These are phyloP conservation scores for Tokudaia tokunoshimensis DNA, from an alignment of 2,797 vertebrate genomes.

Conservation along the genomic window DNA sequence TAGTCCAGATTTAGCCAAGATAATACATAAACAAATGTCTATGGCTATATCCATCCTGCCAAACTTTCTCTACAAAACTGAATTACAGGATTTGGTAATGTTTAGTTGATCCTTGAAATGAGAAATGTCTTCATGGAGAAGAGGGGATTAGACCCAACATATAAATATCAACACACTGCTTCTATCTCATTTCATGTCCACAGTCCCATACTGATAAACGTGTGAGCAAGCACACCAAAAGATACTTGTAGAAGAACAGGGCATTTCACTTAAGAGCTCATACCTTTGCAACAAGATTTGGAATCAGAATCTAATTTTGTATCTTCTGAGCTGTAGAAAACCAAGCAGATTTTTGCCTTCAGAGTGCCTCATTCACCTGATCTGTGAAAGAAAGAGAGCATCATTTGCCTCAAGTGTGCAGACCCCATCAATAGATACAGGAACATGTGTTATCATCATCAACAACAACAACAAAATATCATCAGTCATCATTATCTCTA, in stretches of 20 bases:
- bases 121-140: neutral
- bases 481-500: neutral
- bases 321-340: neutral
- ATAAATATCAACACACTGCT: neutral
- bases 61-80: neutral
- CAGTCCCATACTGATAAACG: neutral
- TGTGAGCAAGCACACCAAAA: neutral
- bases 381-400: neutral
- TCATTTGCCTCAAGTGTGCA: neutral
- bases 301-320: neutral
- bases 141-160: neutral
- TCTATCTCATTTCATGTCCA: neutral
- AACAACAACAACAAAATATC: neutral
- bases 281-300: neutral
- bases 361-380: neutral
- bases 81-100: neutral
- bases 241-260: neutral
- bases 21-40: neutral
- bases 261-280: neutral
- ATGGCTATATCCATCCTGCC: neutral
- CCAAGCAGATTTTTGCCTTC: neutral
- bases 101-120: neutral
- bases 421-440: neutral
- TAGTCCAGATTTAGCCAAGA: neutral
- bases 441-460: neutral